These are phyloP conservation scores for Arion vulgaris DNA, from an alignment of 1,140 invertebrate genomes.

Conservation along the genomic window DNA sequence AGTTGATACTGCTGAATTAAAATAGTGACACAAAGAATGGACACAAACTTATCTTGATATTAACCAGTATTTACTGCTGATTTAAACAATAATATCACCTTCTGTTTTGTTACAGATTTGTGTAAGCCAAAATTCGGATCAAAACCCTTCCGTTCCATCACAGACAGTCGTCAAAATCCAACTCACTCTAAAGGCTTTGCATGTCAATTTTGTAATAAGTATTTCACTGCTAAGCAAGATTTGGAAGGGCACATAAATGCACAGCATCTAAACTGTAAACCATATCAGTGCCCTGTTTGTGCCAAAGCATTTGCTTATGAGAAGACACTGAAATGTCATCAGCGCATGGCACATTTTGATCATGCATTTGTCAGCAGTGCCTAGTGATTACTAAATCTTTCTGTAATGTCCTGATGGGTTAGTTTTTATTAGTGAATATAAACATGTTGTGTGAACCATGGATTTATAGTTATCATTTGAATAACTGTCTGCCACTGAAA, in stretches of 20 bases:
- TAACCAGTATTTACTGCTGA: neutral
- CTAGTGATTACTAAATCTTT: neutral
- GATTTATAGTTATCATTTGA: too few relatives aligned
- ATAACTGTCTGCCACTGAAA: too few relatives aligned
- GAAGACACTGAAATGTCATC: slow-evolving; percentile 27
- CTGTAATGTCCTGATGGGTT: too few relatives aligned
- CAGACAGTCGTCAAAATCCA: neutral
- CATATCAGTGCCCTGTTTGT: slow-evolving; percentile 39
- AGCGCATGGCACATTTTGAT: slow-evolving; percentile 18
- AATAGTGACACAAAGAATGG: neutral
- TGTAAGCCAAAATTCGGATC: slow-evolving; percentile 21
- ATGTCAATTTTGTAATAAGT: slow-evolving; percentile 40
- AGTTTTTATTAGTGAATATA: too few relatives aligned
- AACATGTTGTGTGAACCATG: too few relatives aligned
- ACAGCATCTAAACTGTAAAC: slow-evolving; percentile 40
- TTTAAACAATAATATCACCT: neutral
- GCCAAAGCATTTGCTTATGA: slow-evolving; percentile 40
- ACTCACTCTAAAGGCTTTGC: slow-evolving; percentile 23
- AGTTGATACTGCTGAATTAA: too few relatives aligned
- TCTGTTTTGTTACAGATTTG: slow-evolving; percentile 30
- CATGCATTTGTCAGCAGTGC: neutral
- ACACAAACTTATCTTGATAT: neutral
- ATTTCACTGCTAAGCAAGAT: slow-evolving; percentile 39
- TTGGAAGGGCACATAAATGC: slow-evolving; percentile 44
- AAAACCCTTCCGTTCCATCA: neutral